Evolutionary conservation across 2,888 invertebrate species (phyloP).

Genomic region (Barypeithes pellucidus): DNA sequence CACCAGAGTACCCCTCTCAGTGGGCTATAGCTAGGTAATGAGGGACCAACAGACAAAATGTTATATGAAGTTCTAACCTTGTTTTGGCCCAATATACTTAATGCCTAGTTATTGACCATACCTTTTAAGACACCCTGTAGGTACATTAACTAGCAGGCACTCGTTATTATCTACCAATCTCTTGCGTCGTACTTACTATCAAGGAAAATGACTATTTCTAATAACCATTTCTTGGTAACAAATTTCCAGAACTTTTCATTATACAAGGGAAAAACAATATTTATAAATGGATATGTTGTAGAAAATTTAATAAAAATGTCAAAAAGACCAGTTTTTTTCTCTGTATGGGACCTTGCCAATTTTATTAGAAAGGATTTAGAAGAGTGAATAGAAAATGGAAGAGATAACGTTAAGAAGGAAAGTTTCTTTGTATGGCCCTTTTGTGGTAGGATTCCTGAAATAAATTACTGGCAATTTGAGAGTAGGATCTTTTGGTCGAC

Average conservation of each 20-base stretch:
- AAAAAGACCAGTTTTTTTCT: conserved; percentile 38
- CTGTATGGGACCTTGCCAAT: conserved; percentile 37
- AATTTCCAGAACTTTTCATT: background rate
- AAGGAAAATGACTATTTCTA: background rate
- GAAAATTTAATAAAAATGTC: conserved; percentile 26
- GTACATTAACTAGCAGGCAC: too few species aligned
- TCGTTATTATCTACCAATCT: background rate
- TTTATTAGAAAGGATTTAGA: conserved; percentile 25
- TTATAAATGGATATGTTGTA: conserved; percentile 18
- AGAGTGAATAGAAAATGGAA: conserved; percentile 31
- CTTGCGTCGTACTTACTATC: background rate
- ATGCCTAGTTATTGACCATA: too few species aligned
- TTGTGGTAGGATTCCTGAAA: conserved; percentile 9
- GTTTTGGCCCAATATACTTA: too few species aligned
- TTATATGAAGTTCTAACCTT: too few species aligned
- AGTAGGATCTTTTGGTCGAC: background rate
- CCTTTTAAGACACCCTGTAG: too few species aligned
- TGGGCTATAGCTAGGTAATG: too few species aligned
- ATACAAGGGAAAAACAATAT: conserved; percentile 1
- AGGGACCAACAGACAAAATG: too few species aligned
- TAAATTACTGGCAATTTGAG: conserved; percentile 8
- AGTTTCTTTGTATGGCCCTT: conserved; percentile 12
- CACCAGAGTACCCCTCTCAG: too few species aligned
- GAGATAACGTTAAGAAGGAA: conserved; percentile 29
- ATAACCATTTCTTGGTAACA: background rate